Evolutionary conservation across 2,797 vertebrate genomes (phyloP), one percentile per base, ranked within the genome.

Genomic region (Pangasius mekongensis): DNA sequence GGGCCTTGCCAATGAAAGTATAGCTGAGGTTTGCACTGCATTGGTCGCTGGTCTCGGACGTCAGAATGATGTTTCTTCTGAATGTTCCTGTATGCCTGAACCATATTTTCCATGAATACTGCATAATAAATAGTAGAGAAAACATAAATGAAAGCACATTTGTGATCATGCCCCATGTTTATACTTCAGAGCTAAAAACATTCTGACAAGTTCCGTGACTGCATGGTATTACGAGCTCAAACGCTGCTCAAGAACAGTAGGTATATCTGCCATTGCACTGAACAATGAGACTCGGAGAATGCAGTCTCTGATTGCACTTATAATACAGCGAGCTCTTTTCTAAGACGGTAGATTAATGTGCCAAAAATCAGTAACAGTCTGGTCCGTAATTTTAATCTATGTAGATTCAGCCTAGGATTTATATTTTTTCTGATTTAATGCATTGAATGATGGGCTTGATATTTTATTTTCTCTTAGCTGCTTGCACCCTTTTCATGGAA

Each of bases 71-170:
- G 92, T 92, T 92, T 92, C 90, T 71, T 62, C 90, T 93, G 90
- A 90, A 94, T 89, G 92, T 93, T 87, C 88, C 88, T 89, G 77
- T 93, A 89, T 92, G 91, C 93, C 92, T 95, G 94, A 95, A 92
- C 91, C 90, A 90, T 80, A 93, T 96, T 96, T 96, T 95, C 95
- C 95, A 95, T 87, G 71, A 89, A 87, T 78, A 89, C 90, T 86
- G 91, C 90, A 91, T 93, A 92, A 93, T 92, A 89, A 91, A 83
- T 76, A 89, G 84, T 89, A 92, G 90, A 91, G 93, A 94, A 93
- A 86, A 93, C 93, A 94, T 91, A 95, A 95, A 94, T 94, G 92
- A 93, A 94, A 92, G 91, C 92, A 93, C 91, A 94, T 93, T 94
- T 93, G 88, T 92, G 91, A 93, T 95, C 93, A 93, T 93, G 94